Evolutionary conservation across 2,888 invertebrate genomes (phyloP).

Genomic region (Linnaemya tessellans): DNA sequence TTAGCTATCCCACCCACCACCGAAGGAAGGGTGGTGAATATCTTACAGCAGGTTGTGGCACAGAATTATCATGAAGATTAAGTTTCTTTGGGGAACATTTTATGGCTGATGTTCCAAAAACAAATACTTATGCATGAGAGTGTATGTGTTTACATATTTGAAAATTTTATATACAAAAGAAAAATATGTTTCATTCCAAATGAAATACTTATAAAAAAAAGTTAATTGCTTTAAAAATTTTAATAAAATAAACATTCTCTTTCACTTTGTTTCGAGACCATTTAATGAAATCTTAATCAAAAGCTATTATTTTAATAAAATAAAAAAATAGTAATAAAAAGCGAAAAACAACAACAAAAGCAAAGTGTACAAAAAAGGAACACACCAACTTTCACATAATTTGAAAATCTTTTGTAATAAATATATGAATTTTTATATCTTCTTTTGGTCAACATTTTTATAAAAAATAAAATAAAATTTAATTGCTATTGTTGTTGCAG

Average conservation of each 20-base stretch:
- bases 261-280: conserved; percentile 1
- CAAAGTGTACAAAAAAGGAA: conserved; percentile 1
- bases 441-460: conserved; percentile 36
- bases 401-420: conserved; percentile 52
- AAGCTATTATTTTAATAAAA: background rate
- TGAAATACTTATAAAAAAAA: background rate
- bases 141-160: no score
- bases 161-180: no score
- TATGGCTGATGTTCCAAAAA: no score
- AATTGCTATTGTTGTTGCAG: conserved; percentile 33
- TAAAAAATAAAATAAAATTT: conserved; percentile 14
- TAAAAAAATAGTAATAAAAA: conserved; percentile 49
- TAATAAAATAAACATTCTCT: conserved; percentile 6
- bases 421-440: background rate
- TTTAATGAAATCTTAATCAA: background rate
- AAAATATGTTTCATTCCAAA: background rate
- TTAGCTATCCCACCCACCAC: no score
- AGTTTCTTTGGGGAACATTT: no score
- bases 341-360: conserved; percentile 36
- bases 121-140: no score
- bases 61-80: no score
- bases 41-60: no score
- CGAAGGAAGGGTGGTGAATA: no score
- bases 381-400: conserved; percentile 66
- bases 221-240: background rate